phyloP scores from a whole-genome alignment of 2,888 invertebrate genomes.

The Rhamnusium bicolor region DNA sequence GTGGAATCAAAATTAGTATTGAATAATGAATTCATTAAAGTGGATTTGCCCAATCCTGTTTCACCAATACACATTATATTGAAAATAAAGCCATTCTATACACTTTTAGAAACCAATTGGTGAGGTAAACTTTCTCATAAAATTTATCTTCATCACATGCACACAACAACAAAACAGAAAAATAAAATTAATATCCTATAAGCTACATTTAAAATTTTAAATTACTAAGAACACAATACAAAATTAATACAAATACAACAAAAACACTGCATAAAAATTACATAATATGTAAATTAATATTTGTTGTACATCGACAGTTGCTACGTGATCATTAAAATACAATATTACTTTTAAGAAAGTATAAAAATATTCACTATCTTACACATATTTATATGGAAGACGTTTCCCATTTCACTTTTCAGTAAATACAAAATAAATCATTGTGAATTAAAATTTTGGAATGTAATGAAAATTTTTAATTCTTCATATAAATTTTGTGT shows the following conservation, averaged over 20 bases:
- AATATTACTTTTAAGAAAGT: not conserved
- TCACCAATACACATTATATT: constrained; percentile 99
- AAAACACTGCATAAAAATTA: constrained; percentile 7
- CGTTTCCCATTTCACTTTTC: not conserved
- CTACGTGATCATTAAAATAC: constrained; percentile 72
- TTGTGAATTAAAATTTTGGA: not conserved
- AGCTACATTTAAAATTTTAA: constrained; percentile 6
- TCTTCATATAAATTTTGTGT: not conserved
- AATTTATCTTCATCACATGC: not conserved
- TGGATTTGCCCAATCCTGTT: constrained; percentile 98
- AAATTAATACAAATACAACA: constrained; percentile 18
- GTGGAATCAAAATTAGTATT: no score
- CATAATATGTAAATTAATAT: constrained; percentile 72
- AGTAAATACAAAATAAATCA: constrained; percentile 42
- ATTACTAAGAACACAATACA: constrained; percentile 25
- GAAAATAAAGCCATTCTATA: constrained; percentile 98
- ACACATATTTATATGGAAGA: not conserved
- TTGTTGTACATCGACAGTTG: constrained; percentile 24
- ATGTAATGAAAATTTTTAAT: constrained; percentile 78
- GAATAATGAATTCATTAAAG: no score
- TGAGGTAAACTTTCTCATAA: constrained; percentile 77
- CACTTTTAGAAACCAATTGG: constrained; percentile 98
- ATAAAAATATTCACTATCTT: not conserved
- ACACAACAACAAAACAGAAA: not conserved
- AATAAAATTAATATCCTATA: constrained; percentile 66